Percentiles rank a stretch among this genome's conserved stretches.
phyloP scores from a whole-genome alignment of 2,797 vertebrate species.

The Merluccius polli region DNA sequence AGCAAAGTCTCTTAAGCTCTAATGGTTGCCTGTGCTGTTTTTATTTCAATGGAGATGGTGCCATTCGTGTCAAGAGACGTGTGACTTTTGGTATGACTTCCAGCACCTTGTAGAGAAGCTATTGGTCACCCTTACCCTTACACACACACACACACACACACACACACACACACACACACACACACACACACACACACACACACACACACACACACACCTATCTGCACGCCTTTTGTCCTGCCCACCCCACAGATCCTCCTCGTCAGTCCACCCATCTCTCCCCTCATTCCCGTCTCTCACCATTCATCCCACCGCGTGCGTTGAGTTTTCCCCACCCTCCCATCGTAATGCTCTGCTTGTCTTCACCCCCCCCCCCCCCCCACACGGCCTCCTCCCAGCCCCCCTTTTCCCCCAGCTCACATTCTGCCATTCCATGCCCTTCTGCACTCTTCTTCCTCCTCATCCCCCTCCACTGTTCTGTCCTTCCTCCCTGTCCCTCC shows the following conservation, averaged over 20 bases:
- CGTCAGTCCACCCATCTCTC: background rate
- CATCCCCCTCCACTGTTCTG: slow-evolving; percentile 17
- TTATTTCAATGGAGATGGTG: background rate
- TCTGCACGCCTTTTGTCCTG: no score
- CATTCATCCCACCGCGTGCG: background rate
- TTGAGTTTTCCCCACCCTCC: background rate
- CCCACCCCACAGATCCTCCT: background rate
- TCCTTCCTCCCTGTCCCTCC: slow-evolving; percentile 65
- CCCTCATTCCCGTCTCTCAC: background rate
- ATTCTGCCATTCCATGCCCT: slow-evolving; percentile 43
- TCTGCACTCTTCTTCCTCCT: slow-evolving; percentile 43
- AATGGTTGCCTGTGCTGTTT: background rate
- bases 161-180: slow-evolving; percentile 7
- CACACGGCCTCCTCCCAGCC: background rate
- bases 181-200: slow-evolving; percentile 1
- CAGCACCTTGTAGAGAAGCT: background rate
- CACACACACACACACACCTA: background rate
- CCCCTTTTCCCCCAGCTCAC: slow-evolving; percentile 25
- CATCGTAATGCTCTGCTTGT: background rate
- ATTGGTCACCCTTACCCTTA: background rate
- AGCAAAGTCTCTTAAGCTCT: background rate
- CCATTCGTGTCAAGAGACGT: background rate
- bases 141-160: background rate
- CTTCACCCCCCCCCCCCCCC: background rate
- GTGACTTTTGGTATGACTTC: background rate